Evolutionary conservation across 2,888 invertebrate species (phyloP), one percentile per base, ranked within the genome.

Genomic region (Idaea straminata): DNA sequence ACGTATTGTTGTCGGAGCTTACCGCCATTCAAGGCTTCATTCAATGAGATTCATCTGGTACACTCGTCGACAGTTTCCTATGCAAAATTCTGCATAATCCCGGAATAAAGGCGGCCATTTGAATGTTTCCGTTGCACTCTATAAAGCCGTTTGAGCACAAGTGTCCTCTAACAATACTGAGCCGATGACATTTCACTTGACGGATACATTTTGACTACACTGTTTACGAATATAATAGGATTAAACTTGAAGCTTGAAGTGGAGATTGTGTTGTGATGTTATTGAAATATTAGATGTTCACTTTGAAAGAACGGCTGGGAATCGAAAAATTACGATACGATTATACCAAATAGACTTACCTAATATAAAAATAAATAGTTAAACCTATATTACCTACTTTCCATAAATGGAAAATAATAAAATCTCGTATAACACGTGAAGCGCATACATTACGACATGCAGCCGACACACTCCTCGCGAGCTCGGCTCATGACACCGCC

Each of bases 1-100:
- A 66, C 72, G 78, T 81, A 87, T 91, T 91, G 87, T 90, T 79
- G 79, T 72, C 70, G 73, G 69, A 79, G 83, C 81, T 82, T 80
- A 82, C 78, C 74, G 72, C 82, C 82, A 89, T 90, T 90, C 86
- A 88, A 61, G 64, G 68, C 66, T 71, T 75, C 78, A 81, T 83
- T 86, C 83, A 86, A 76, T 72, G 67, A 66, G 68, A 77, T 80
- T 86, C 82, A 86, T 77, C 78, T 72, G 72, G 83, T 84, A 88
- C 84, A 87, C 88, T 85, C 83, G 88, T 86, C 83, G 88, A 87
- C 84, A 85, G 86, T 83, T 91, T 90, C 92, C 92, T 92, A 92
- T 90, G 91, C 91, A 89, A 91, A 91, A 91, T 89, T 80, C 84
- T 80, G 76, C 81, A 80, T 91, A 91, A 92, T 92, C 91, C 91